phyloP scores from a whole-genome alignment of 2,113 vertebrate genomes.

The Bagarius yarrelli region DNA sequence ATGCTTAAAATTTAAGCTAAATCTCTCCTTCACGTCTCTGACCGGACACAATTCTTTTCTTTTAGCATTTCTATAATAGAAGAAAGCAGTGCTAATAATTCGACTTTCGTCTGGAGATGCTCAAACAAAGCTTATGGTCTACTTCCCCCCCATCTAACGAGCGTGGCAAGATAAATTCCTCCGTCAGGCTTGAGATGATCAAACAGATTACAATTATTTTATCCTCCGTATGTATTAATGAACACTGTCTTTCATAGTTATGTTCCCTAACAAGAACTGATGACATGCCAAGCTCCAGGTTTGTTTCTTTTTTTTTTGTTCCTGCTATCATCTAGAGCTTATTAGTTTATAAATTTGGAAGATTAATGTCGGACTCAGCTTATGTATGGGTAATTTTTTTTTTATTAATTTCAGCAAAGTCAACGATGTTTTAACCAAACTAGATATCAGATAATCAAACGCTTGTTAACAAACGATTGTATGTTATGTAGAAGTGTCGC shows the following conservation, averaged over 20 bases:
- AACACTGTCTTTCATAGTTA: slow-evolving; percentile 80
- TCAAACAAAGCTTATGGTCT: slow-evolving; percentile 78
- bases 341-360: slow-evolving; percentile 61
- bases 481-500: background rate
- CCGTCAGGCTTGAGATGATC: slow-evolving; percentile 79
- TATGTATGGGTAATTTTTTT: background rate
- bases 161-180: slow-evolving; percentile 77
- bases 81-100: slow-evolving; percentile 56
- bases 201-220: slow-evolving; percentile 83
- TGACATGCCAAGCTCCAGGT: slow-evolving; percentile 72
- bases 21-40: slow-evolving; percentile 1
- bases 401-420: background rate
- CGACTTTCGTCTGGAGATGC: slow-evolving; percentile 74
- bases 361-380: background rate
- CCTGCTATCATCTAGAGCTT: slow-evolving; percentile 51
- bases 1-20: slow-evolving; percentile 5
- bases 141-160: slow-evolving; percentile 74
- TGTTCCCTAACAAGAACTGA: slow-evolving; percentile 78
- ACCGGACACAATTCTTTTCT: background rate
- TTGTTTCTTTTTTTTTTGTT: slow-evolving; percentile 51
- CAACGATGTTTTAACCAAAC: background rate
- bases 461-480: background rate
- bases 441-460: background rate
- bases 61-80: background rate
- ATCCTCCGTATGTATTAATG: slow-evolving; percentile 79